Evolutionary conservation across 2,888 invertebrate species (phyloP).

Genomic region (Cacoxenus indagator): DNA sequence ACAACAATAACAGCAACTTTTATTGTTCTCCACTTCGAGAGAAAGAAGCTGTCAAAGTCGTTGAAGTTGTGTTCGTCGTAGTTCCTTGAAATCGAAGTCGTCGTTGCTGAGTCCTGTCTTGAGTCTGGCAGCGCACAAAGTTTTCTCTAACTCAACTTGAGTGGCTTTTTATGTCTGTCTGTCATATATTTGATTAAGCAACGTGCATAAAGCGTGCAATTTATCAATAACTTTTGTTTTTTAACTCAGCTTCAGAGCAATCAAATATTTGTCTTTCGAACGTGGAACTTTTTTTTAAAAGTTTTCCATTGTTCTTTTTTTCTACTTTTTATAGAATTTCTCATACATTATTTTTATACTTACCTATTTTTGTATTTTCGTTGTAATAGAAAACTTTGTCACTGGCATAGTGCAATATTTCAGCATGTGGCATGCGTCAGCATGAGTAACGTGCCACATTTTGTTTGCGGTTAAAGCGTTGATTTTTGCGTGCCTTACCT

Average conservation of each 20-base stretch:
- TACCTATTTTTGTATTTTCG: neutral
- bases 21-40: neutral
- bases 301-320: neutral
- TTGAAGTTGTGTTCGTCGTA: neutral
- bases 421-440: neutral
- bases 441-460: no score
- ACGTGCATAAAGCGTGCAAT: neutral
- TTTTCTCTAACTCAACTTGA: neutral
- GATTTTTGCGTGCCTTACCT: neutral
- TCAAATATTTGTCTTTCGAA: neutral
- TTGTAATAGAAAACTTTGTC: neutral
- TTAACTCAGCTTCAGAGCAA: neutral
- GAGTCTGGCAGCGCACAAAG: neutral
- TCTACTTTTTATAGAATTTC: no score
- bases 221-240: neutral
- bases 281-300: neutral
- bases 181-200: neutral
- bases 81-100: no score
- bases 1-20: conserved; percentile 2
- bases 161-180: neutral
- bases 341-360: neutral
- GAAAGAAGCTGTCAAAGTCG: neutral
- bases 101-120: no score
- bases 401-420: neutral
- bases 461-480: neutral